These are phyloP conservation scores for Anser brachyrhynchus DNA, from an alignment of 2,113 vertebrate genomes.

Conservation along the genomic window DNA sequence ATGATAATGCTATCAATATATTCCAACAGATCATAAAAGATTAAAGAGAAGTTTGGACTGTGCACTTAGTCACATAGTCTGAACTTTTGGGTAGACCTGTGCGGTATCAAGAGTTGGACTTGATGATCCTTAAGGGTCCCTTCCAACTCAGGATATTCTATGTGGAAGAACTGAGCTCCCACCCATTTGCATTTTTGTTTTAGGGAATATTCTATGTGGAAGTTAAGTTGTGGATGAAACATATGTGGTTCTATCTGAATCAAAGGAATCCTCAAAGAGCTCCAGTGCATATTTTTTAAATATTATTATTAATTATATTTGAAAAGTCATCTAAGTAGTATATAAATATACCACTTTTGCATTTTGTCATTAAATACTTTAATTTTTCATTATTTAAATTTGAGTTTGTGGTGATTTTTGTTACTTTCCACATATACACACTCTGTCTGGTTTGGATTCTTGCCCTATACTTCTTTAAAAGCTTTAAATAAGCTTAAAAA, in stretches of 20 bases:
- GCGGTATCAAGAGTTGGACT: too few species aligned
- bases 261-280: neutral
- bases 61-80: too few species aligned
- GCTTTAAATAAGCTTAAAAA: neutral
- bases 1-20: neutral
- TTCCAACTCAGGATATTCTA: too few species aligned
- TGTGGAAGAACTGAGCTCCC: too few species aligned
- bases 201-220: too few species aligned
- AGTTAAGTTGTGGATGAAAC: neutral
- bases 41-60: neutral
- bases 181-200: too few species aligned
- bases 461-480: neutral
- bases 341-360: neutral
- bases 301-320: neutral
- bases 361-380: neutral
- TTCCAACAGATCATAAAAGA: neutral
- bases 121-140: too few species aligned
- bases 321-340: accelerated
- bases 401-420: neutral
- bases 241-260: neutral
- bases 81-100: too few species aligned
- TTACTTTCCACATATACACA: too few species aligned
- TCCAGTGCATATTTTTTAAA: neutral
- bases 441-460: neutral
- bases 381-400: neutral